Conservation (phyloP, 2,888 invertebrate species). For the Esperia sulphurella region DNA sequence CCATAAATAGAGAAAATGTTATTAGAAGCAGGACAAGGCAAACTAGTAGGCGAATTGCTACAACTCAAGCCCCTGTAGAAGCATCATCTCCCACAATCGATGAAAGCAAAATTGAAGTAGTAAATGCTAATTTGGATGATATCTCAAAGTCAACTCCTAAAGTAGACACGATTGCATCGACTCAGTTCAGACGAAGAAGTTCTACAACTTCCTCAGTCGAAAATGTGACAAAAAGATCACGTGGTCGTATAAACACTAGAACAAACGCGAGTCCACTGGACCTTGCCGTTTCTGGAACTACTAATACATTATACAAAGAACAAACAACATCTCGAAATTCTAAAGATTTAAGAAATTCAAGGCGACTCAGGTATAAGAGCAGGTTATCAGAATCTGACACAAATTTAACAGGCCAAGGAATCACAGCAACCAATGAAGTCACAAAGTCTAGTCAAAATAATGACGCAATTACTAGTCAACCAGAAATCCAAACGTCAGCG, state of each 20-base stretch:
- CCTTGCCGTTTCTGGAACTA: slow-evolving; percentile 56
- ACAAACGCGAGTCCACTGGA: slow-evolving; percentile 46
- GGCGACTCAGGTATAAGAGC: slow-evolving; percentile 58
- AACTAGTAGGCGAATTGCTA: slow-evolving; percentile 24
- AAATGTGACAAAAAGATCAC: slow-evolving; percentile 32
- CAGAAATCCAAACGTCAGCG: slow-evolving; percentile 35
- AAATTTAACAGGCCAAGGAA: slow-evolving; percentile 61
- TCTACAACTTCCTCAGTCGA: slow-evolving; percentile 42
- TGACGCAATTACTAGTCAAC: slow-evolving; percentile 56
- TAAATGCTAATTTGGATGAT: slow-evolving; percentile 45
- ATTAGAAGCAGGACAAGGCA: slow-evolving; percentile 43
- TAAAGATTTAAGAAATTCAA: slow-evolving; percentile 46
- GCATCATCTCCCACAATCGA: slow-evolving; percentile 36
- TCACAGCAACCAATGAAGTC: slow-evolving; percentile 44
- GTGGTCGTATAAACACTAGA: slow-evolving; percentile 48
- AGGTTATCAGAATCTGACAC: slow-evolving; percentile 57
- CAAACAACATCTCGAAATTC: slow-evolving; percentile 49
- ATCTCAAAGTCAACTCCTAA: slow-evolving; percentile 40
- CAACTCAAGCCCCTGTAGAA: slow-evolving; percentile 33
- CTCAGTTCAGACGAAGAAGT: slow-evolving; percentile 50
- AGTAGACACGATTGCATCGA: slow-evolving; percentile 35
- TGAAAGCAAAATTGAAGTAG: slow-evolving; percentile 48
- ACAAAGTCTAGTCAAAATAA: slow-evolving; percentile 62
- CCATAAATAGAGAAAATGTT: slow-evolving; percentile 36
- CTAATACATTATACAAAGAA: slow-evolving; percentile 55